Evolutionary conservation across 2,797 vertebrate genomes (phyloP).

Genomic region (Galago senegalensis): DNA sequence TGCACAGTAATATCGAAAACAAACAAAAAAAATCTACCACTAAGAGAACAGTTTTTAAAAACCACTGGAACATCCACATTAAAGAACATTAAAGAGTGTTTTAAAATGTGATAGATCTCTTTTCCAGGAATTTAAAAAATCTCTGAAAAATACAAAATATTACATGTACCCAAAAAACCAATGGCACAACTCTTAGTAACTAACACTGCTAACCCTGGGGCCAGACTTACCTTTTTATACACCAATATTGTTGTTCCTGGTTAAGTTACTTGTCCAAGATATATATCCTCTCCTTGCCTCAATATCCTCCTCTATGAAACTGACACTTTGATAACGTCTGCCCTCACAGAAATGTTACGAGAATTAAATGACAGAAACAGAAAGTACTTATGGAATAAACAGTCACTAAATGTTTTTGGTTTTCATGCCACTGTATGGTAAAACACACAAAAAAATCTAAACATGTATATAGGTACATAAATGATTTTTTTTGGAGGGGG

Average conservation of each 20-base stretch:
- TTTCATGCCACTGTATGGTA: conserved; percentile 25
- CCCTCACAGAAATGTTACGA: background rate
- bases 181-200: background rate
- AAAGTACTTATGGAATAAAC: background rate
- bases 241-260: background rate
- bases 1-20: background rate
- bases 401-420: conserved; percentile 19
- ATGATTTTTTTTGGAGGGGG: background rate
- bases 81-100: conserved; percentile 13
- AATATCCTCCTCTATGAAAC: conserved; percentile 33
- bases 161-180: background rate
- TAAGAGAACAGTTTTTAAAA: background rate
- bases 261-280: background rate
- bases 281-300: background rate
- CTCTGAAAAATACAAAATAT: background rate
- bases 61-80: background rate
- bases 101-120: background rate
- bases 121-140: background rate
- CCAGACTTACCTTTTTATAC: background rate
- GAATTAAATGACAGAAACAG: conserved; percentile 39
- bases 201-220: background rate
- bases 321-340: background rate
- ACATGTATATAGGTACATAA: background rate
- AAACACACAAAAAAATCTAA: conserved; percentile 25
- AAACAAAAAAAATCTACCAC: background rate